These are phyloP conservation scores for Drosophila takahashii DNA, from an alignment of 1,140 invertebrate genomes.

Conservation along the genomic window DNA sequence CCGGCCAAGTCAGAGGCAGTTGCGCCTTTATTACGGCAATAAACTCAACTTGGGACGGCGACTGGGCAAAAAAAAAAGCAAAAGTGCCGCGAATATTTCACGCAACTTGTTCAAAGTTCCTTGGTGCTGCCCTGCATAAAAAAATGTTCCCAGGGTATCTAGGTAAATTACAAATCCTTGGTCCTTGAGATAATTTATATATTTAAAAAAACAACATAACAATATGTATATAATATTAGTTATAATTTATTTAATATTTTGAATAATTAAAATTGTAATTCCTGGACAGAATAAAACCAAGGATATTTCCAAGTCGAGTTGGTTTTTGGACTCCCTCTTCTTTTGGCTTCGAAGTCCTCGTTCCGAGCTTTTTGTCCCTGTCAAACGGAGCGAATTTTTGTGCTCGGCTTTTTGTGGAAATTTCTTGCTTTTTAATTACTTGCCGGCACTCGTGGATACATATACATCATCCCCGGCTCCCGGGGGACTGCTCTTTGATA, in stretches of 20 bases:
- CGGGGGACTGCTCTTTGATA: slow-evolving; percentile 61
- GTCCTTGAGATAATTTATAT: no score
- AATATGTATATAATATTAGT: background rate
- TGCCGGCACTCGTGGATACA: slow-evolving; percentile 62
- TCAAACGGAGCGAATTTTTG: slow-evolving; percentile 63
- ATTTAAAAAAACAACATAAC: no score
- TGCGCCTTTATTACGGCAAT: slow-evolving; percentile 78
- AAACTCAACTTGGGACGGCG: slow-evolving; percentile 54
- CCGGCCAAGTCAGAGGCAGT: slow-evolving; percentile 49
- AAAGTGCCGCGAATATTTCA: slow-evolving; percentile 74
- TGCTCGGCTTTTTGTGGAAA: slow-evolving; percentile 63
- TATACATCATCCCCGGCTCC: slow-evolving; percentile 21
- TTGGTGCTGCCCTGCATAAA: slow-evolving; percentile 3
- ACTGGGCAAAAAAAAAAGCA: slow-evolving; percentile 21
- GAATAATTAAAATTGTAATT: no score
- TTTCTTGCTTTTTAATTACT: slow-evolving; percentile 80
- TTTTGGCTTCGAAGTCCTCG: slow-evolving; percentile 28
- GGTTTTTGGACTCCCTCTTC: background rate
- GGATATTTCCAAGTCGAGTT: background rate
- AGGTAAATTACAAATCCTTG: background rate
- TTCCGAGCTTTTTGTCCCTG: slow-evolving; percentile 60
- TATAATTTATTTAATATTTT: no score
- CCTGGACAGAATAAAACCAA: background rate
- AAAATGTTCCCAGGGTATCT: background rate
- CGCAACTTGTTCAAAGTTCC: slow-evolving; percentile 60